phyloP scores from a whole-genome alignment of 2,888 invertebrate species.

The Sturmia bella region DNA sequence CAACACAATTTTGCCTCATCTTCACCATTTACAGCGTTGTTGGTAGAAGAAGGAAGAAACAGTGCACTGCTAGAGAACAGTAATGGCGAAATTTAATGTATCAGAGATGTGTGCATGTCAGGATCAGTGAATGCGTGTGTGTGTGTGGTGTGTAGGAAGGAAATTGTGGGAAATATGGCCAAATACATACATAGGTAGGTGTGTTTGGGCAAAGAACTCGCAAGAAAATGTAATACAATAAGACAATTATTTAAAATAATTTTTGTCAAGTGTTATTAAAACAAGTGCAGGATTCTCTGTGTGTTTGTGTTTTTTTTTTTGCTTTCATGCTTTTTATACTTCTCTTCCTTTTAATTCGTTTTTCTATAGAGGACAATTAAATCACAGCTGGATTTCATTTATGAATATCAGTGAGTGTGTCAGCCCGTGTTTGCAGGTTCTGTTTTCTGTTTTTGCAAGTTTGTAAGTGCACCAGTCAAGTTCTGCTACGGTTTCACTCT shows the following conservation, averaged over 20 bases:
- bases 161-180: slow-evolving; percentile 23
- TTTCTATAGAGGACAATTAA: slow-evolving; percentile 62
- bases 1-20: slow-evolving; percentile 25
- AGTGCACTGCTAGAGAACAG: neutral
- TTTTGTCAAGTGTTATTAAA: slow-evolving; percentile 63
- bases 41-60: slow-evolving; percentile 5
- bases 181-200: too few species aligned
- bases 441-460: neutral
- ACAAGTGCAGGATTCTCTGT: slow-evolving; percentile 45
- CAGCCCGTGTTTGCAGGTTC: neutral
- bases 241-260: slow-evolving; percentile 65
- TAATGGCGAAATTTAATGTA: slow-evolving; percentile 15
- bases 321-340: neutral
- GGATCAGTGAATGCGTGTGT: neutral
- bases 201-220: neutral
- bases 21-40: neutral
- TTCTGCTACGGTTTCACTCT: neutral
- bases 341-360: slow-evolving; percentile 2
- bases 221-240: slow-evolving; percentile 56
- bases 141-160: neutral
- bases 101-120: neutral
- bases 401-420: neutral
- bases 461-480: slow-evolving; percentile 5
- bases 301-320: neutral
- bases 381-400: slow-evolving; percentile 62